Percentiles rank a stretch among this genome's conserved stretches.
phyloP scores from a whole-genome alignment of 2,113 vertebrate species.

The Leiothrix lutea region DNA sequence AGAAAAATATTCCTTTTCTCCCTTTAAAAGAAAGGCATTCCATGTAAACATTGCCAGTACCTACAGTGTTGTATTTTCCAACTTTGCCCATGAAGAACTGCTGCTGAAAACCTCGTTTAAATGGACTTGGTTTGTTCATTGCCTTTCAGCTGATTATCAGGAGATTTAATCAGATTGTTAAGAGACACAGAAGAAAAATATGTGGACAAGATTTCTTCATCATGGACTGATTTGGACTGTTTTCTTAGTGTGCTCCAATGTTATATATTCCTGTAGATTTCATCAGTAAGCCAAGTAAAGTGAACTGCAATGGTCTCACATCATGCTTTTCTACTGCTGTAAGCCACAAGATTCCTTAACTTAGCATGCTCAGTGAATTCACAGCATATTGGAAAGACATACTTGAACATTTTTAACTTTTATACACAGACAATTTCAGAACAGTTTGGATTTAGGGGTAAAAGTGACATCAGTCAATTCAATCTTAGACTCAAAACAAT shows the following conservation, averaged over 20 bases:
- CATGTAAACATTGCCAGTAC: neutral
- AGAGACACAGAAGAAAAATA: neutral
- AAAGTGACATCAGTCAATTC: neutral
- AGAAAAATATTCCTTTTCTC: slow-evolving; percentile 10
- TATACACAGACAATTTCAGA: neutral
- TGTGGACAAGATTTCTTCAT: neutral
- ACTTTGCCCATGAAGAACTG: neutral
- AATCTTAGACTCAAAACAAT: neutral
- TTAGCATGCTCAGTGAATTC: neutral
- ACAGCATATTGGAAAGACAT: neutral
- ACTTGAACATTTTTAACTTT: neutral
- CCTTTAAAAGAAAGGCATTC: slow-evolving; percentile 51
- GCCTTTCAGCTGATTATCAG: neutral
- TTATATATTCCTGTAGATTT: neutral
- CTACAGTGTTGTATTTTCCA: neutral
- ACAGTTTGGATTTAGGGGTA: neutral
- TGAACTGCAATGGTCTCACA: neutral
- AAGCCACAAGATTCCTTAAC: neutral
- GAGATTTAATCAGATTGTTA: slow-evolving; percentile 30
- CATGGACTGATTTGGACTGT: neutral
- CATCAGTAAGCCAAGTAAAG: neutral
- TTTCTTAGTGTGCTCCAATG: neutral
- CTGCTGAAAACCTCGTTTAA: slow-evolving; percentile 12
- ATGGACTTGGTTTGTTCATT: neutral
- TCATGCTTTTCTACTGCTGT: neutral